A percentile compares a stretch with the other conserved stretches of the same genome.
phyloP scores from a whole-genome alignment of 2,797 vertebrate genomes.

The Enteromius fasciolatus region DNA sequence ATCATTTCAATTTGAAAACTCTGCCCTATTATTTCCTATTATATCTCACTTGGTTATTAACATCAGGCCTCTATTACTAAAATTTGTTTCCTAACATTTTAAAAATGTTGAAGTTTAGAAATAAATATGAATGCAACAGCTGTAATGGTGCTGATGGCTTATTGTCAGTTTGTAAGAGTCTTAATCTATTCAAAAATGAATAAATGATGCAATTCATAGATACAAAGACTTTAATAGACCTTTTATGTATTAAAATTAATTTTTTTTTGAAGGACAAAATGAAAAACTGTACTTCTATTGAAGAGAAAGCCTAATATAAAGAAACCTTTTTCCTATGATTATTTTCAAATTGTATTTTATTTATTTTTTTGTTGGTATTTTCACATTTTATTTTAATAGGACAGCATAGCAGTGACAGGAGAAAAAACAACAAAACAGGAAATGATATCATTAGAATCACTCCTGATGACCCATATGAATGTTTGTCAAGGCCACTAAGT shows the following conservation, averaged over 20 bases:
- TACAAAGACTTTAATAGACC: not conserved
- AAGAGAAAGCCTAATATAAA: not conserved
- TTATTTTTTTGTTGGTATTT: not conserved
- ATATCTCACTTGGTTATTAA: not conserved
- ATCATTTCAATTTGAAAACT: not conserved
- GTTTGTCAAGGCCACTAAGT: not conserved
- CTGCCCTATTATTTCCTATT: not conserved
- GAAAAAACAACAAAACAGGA: not conserved
- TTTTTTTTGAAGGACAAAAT: not conserved
- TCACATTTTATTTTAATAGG: not conserved
- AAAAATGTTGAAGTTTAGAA: not conserved
- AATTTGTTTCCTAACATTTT: not conserved
- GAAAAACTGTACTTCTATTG: not conserved
- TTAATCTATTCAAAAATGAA: conserved; percentile 35
- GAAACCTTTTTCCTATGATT: not conserved
- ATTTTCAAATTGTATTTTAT: not conserved
- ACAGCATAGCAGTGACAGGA: too few species aligned
- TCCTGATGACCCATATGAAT: not conserved
- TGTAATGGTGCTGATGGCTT: conserved; percentile 1
- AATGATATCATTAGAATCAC: not conserved
- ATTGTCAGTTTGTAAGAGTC: not conserved
- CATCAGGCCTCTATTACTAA: not conserved
- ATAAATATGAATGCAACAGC: not conserved
- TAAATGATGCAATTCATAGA: not conserved
- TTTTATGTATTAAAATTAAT: not conserved